Conservation (phyloP, 2,113 vertebrate species). For the Platycercus adscitus region DNA sequence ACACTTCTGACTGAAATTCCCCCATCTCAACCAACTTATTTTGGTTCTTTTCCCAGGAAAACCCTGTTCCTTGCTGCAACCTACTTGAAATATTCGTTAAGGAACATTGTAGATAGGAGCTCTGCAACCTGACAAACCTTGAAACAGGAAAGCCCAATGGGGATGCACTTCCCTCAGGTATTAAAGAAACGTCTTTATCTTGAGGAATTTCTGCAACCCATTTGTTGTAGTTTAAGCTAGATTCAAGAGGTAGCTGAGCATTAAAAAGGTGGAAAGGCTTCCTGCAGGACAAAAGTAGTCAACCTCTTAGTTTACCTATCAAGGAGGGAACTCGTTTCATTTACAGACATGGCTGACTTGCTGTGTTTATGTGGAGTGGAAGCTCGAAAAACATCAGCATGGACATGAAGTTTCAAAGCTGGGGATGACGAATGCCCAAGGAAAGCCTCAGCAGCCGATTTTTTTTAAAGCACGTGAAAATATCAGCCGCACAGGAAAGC, state of each 20-base stretch:
- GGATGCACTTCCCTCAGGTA: background rate
- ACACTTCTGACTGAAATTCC: background rate
- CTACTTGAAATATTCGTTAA: background rate
- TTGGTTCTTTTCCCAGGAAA: background rate
- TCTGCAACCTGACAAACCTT: background rate
- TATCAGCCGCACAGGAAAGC: fast-evolving
- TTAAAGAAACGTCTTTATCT: background rate
- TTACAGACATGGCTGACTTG: background rate
- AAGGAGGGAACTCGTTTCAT: background rate
- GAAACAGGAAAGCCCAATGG: background rate
- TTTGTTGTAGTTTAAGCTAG: background rate
- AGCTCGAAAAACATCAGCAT: background rate
- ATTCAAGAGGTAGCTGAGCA: background rate
- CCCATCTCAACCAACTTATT: background rate
- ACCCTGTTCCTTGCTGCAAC: background rate
- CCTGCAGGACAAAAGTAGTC: background rate
- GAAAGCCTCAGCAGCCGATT: background rate
- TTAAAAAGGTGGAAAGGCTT: background rate
- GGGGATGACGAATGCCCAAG: background rate
- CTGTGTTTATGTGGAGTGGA: background rate
- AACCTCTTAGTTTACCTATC: background rate
- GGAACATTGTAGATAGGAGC: background rate
- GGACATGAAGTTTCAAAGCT: background rate
- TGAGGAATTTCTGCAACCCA: background rate
- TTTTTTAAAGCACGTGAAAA: background rate